phyloP scores from a whole-genome alignment of 2,113 vertebrate genomes.

The Anguilla rostrata region DNA sequence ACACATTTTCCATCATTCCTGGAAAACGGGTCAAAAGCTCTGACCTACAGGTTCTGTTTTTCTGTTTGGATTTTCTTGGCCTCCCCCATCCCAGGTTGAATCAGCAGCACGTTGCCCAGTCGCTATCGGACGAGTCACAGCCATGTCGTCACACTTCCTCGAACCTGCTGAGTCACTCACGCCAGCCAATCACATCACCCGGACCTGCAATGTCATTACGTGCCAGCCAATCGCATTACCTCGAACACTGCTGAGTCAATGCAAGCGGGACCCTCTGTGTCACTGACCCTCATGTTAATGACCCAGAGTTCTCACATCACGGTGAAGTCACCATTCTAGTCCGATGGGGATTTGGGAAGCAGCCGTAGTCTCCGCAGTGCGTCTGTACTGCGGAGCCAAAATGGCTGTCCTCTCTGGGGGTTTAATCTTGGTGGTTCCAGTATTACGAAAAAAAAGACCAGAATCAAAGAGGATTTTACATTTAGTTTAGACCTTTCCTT shows the following conservation, averaged over 20 bases:
- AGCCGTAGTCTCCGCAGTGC: background rate
- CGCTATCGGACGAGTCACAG: slow-evolving; percentile 63
- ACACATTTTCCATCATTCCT: background rate
- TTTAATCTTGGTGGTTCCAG: background rate
- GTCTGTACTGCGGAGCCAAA: background rate
- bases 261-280: background rate
- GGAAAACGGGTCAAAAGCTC: background rate
- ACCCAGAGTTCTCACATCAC: slow-evolving; percentile 13
- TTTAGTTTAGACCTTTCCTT: background rate
- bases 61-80: background rate
- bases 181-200: slow-evolving; percentile 12
- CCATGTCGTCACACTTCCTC: slow-evolving; percentile 60
- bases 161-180: slow-evolving; percentile 54
- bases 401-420: background rate
- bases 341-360: background rate
- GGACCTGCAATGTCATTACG: slow-evolving; percentile 55
- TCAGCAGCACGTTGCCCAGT: background rate
- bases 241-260: slow-evolving; percentile 30
- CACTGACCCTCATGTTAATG: slow-evolving; percentile 24
- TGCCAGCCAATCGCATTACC: too few species aligned
- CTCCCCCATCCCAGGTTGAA: background rate
- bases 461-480: background rate
- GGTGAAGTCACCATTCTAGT: background rate
- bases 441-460: background rate
- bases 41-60: background rate